Evolutionary conservation across 2,113 vertebrate genomes (phyloP).

Genomic region (Actenoides hombroni): DNA sequence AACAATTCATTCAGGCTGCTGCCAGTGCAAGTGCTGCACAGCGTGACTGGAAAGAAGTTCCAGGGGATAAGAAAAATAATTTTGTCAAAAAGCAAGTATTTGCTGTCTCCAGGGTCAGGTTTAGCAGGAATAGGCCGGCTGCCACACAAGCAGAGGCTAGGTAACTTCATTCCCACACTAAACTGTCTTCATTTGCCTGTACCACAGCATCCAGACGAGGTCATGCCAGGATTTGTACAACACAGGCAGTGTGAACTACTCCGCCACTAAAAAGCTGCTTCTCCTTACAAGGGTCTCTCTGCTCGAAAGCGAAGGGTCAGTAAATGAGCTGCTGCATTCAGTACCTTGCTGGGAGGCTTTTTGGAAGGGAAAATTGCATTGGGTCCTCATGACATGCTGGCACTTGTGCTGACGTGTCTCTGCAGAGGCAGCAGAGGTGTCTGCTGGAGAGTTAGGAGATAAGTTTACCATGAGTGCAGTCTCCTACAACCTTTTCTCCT

Average conservation of each 20-base stretch:
- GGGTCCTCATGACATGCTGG: not conserved
- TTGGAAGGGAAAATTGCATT: not conserved
- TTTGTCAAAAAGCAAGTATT: not conserved
- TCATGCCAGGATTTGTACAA: not conserved
- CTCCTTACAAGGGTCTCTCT: not conserved
- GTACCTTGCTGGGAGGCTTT: not conserved
- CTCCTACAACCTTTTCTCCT: not conserved
- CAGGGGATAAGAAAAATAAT: not conserved
- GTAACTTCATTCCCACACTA: not conserved
- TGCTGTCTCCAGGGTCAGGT: not conserved
- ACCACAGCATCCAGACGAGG: not conserved
- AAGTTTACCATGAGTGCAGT: not conserved
- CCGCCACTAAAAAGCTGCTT: not conserved
- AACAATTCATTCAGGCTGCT: not conserved
- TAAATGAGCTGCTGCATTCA: not conserved
- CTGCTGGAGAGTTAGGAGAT: not conserved
- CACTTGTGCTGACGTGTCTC: accelerated
- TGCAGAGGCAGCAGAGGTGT: not conserved
- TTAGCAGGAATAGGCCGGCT: not conserved
- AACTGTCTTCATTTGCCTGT: not conserved
- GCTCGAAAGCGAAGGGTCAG: not conserved
- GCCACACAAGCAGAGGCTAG: not conserved
- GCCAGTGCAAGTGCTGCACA: not conserved
- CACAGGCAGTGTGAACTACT: not conserved
- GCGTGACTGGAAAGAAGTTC: not conserved